These are phyloP conservation scores for Setophaga petechia DNA, from an alignment of 2,113 vertebrate species.

Conservation along the genomic window DNA sequence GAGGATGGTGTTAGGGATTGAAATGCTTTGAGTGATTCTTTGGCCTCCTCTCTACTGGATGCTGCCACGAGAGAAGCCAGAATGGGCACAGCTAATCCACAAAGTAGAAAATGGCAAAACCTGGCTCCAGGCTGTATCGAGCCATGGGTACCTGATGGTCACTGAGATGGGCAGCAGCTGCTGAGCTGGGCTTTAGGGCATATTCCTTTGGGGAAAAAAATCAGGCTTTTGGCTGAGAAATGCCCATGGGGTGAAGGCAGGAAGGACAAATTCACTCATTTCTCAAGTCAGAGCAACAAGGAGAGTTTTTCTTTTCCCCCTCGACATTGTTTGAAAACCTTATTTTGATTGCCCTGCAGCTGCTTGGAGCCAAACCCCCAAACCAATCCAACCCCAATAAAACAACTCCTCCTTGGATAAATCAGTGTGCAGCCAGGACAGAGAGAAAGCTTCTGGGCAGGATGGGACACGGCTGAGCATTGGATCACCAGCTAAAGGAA, in stretches of 20 bases:
- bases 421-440: neutral
- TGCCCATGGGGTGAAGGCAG: neutral
- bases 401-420: neutral
- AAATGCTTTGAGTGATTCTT: neutral
- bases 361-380: neutral
- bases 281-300: neutral
- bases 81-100: neutral
- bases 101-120: neutral
- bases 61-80: neutral
- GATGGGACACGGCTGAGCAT: neutral
- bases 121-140: neutral
- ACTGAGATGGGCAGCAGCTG: neutral
- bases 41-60: rapidly evolving
- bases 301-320: neutral
- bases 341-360: neutral
- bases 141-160: rapidly evolving
- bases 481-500: neutral
- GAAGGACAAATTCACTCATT: neutral
- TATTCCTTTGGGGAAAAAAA: neutral
- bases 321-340: neutral
- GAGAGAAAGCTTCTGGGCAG: neutral
- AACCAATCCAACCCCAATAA: neutral
- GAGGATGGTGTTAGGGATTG: neutral
- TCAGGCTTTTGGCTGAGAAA: neutral
- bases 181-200: neutral